Conservation (phyloP, 2,797 vertebrate species). For the Dermochelys coriacea region DNA sequence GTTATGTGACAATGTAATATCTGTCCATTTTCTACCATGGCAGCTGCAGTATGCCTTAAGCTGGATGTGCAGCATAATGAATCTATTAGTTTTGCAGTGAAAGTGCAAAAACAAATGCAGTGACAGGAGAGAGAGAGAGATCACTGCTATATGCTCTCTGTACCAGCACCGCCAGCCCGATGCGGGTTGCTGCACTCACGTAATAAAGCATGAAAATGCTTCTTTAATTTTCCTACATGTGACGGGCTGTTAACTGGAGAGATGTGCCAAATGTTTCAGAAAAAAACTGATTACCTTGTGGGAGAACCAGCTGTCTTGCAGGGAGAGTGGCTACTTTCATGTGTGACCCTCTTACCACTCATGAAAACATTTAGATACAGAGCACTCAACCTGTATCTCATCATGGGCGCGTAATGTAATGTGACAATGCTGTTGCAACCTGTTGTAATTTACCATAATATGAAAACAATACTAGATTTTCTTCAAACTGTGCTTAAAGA, state of each 20-base stretch:
- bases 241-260: conserved; percentile 28
- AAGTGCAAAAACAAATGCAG: neutral
- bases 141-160: neutral
- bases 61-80: conserved; percentile 41
- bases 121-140: neutral
- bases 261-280: conserved; percentile 9
- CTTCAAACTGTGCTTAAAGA: neutral
- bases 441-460: conserved; percentile 21
- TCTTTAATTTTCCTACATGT: neutral
- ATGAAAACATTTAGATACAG: conserved; percentile 47
- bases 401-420: conserved; percentile 17
- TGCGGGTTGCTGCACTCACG: neutral
- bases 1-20: conserved; percentile 19
- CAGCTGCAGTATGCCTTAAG: conserved; percentile 44
- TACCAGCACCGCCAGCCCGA: neutral
- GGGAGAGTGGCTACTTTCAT: conserved; percentile 41
- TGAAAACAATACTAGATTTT: neutral
- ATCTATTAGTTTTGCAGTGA: conserved; percentile 24
- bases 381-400: conserved; percentile 23
- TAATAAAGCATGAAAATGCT: neutral
- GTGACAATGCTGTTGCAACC: conserved; percentile 37
- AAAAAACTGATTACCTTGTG: conserved; percentile 52
- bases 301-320: neutral
- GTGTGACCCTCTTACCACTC: conserved; percentile 30
- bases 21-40: conserved; percentile 22